Evolutionary conservation across 2,797 vertebrate species (phyloP).

Genomic region (Mormyrus proboscirostris): DNA sequence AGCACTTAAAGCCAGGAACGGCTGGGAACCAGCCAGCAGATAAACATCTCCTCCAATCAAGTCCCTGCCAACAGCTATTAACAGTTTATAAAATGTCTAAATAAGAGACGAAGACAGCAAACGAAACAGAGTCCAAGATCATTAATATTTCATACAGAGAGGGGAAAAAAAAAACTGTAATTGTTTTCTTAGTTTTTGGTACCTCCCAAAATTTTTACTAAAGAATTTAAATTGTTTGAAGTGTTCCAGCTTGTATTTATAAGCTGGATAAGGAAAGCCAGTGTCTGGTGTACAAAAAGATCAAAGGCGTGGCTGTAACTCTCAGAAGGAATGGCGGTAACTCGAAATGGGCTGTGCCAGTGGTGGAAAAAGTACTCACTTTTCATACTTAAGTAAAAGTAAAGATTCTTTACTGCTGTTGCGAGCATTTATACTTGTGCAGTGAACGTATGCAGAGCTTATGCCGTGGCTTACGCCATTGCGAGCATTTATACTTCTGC

Average conservation of each 20-base stretch:
- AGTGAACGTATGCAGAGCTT: background rate
- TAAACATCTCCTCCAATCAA: background rate
- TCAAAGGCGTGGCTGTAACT: conserved; percentile 42
- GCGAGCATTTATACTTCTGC: background rate
- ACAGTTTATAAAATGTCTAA: conserved; percentile 4
- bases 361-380: background rate
- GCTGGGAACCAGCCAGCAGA: background rate
- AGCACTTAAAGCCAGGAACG: background rate
- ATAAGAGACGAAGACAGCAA: background rate
- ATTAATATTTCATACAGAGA: background rate
- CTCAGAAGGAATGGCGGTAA: background rate
- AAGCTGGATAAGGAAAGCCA: background rate
- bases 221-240: background rate
- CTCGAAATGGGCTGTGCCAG: background rate
- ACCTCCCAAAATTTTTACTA: background rate
- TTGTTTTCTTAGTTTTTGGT: background rate
- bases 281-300: conserved; percentile 29
- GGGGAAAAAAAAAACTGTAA: background rate
- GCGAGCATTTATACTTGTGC: background rate
- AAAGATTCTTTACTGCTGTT: background rate
- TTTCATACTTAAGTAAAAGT: background rate
- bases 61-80: background rate
- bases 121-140: background rate
- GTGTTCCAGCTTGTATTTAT: background rate
- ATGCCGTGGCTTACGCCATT: too few species aligned